phyloP scores from a whole-genome alignment of 2,113 vertebrate genomes.

The Channa argus region DNA sequence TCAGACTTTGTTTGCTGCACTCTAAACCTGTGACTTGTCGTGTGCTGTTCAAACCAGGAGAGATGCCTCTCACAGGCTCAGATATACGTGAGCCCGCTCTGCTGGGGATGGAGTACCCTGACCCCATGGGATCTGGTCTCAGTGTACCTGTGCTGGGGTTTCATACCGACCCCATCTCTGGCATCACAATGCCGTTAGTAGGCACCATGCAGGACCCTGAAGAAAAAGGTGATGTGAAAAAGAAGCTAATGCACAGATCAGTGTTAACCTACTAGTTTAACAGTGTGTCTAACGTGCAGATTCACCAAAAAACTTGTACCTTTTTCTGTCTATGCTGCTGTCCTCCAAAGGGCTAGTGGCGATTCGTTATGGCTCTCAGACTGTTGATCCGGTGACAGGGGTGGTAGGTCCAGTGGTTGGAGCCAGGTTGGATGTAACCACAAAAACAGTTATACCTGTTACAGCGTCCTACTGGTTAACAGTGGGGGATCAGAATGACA shows the following conservation, averaged over 20 bases:
- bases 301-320: not conserved
- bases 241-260: not conserved
- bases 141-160: constrained; percentile 89
- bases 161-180: constrained; percentile 79
- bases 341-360: constrained; percentile 86
- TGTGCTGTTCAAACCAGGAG: constrained; percentile 74
- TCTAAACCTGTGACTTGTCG: not conserved
- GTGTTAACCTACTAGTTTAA: not conserved
- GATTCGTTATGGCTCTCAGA: constrained; percentile 84
- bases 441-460: constrained; percentile 81
- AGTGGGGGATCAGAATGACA: constrained; percentile 75
- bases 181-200: constrained; percentile 79
- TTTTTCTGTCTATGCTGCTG: constrained; percentile 7
- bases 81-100: constrained; percentile 84
- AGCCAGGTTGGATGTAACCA: constrained; percentile 79
- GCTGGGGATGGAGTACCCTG: constrained; percentile 90
- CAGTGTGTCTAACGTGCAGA: not conserved
- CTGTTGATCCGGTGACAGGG: constrained; percentile 86
- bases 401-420: constrained; percentile 85
- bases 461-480: constrained; percentile 82
- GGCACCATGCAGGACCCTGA: constrained; percentile 90
- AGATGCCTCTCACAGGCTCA: constrained; percentile 82
- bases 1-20: not conserved
- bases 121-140: constrained; percentile 87
- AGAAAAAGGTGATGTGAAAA: constrained; percentile 84